Conservation (phyloP, 2,888 invertebrate species). For the Zonitis immaculata region DNA sequence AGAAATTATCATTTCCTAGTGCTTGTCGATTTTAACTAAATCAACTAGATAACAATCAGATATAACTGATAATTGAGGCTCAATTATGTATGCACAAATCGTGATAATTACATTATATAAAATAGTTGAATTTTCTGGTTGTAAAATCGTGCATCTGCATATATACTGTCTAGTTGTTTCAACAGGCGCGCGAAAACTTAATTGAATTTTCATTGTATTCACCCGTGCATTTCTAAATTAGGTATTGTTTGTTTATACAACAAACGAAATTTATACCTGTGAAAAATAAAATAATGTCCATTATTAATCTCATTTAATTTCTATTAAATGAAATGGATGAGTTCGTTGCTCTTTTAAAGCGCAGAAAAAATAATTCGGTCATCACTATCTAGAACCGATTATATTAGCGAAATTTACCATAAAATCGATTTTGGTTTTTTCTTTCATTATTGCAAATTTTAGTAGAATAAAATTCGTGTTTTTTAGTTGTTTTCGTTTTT, state of each 20-base stretch:
- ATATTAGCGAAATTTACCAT: too few species aligned
- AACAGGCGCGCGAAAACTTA: slow-evolving; percentile 13
- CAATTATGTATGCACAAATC: background rate
- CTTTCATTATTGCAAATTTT: too few species aligned
- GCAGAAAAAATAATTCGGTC: too few species aligned
- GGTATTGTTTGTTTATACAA: slow-evolving; percentile 19
- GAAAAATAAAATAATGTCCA: slow-evolving; percentile 2
- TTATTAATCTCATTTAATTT: background rate
- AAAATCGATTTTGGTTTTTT: too few species aligned
- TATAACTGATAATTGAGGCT: background rate
- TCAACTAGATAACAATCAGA: background rate
- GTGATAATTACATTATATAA: background rate
- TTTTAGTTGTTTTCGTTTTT: too few species aligned
- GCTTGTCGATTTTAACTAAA: background rate
- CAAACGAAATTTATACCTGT: slow-evolving; percentile 17
- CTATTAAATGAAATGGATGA: background rate
- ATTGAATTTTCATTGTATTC: slow-evolving; percentile 23
- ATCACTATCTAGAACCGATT: too few species aligned
- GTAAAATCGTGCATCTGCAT: background rate
- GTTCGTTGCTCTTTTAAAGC: background rate
- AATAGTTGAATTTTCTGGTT: background rate
- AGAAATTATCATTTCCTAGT: background rate
- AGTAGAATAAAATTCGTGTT: too few species aligned
- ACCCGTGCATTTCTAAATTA: slow-evolving; percentile 19
- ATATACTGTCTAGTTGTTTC: slow-evolving; percentile 1